Evolutionary conservation across 2,113 vertebrate genomes (phyloP), one percentile per base, ranked within the genome.

Genomic region (Hippolais icterina): DNA sequence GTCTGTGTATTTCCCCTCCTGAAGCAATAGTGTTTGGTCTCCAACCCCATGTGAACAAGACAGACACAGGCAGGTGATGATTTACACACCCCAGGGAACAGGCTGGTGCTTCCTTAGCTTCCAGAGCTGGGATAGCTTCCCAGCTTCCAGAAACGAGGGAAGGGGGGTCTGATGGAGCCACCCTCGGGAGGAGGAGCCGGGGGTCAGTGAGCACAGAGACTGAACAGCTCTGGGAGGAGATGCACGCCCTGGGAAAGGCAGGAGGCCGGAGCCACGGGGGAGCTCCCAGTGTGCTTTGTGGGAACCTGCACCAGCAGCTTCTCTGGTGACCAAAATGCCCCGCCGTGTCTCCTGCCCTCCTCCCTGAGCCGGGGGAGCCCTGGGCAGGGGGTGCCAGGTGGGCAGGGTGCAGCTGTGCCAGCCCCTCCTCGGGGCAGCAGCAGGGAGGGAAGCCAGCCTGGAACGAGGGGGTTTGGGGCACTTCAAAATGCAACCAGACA

Each of bases 401-500:
- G 56, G 33, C 4, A 2, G 41, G 9, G 35, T 6, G 33, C 52
- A 46, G 53, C 63, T 56, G 54, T 59, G 70, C 44, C 63, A 42
- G 47, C 18, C 27, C 25, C 25, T 29, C 33, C 35, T 70, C 0
- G 0, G 20, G 33, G 23, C 1, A 9, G 74, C 66, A 80, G 65
- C 60, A 54, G 15, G 33, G n/a, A 56, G 31, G 42, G 70, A 44
- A 90, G 11, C 10, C 46, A 71, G 54, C 46, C 59, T n/a, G 41
- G 9, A 57, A 7, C 0, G 0, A 5, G 9, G 18, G 5, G 4
- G 3, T 21, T 68, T 56, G 11, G 39, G 54, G 12, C 5, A n/a
- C 54, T 84, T 76, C 53, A 66, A 42, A 83, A 64, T 12, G 23
- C 21, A 19, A 44, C 49, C n/a, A 12, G 21, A 69, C 66, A 63